phyloP scores from a whole-genome alignment of 2,797 vertebrate genomes.

The Pseudotriccus pelzelni region DNA sequence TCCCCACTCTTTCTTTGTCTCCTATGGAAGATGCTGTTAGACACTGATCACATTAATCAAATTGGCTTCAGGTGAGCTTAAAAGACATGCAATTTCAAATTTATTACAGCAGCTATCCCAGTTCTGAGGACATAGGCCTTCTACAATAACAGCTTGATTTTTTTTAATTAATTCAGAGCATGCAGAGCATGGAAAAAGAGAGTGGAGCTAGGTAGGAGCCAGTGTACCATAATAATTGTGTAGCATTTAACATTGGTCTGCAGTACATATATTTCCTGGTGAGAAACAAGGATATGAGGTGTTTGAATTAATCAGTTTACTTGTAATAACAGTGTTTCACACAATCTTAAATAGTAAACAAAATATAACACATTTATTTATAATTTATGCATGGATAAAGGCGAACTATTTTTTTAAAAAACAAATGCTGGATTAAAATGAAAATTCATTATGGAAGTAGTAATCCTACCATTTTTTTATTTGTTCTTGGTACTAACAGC shows the following conservation, averaged over 20 bases:
- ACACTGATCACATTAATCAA: constrained; percentile 97
- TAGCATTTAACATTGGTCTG: not conserved
- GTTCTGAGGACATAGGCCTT: not conserved
- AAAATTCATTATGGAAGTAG: not conserved
- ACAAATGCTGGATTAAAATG: not conserved
- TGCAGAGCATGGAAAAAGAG: not conserved
- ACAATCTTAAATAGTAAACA: not conserved
- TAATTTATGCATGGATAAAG: not conserved
- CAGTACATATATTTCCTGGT: not conserved
- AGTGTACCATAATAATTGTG: not conserved
- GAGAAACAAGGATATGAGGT: not conserved
- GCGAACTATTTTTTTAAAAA: not conserved
- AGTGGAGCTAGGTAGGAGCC: not conserved
- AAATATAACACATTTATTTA: not conserved
- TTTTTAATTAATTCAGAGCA: not conserved
- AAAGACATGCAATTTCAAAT: not conserved
- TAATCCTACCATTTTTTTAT: not conserved
- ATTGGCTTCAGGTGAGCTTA: constrained; percentile 84
- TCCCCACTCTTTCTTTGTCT: constrained; percentile 95
- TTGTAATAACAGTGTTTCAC: not conserved
- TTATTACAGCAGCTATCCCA: fast-evolving
- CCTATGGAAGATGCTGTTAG: constrained; percentile 98
- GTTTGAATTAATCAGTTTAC: not conserved
- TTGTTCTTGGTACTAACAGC: not conserved
- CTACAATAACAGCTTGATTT: not conserved